phyloP scores from a whole-genome alignment of 2,797 vertebrate species.

The Falco novaeseelandiae region DNA sequence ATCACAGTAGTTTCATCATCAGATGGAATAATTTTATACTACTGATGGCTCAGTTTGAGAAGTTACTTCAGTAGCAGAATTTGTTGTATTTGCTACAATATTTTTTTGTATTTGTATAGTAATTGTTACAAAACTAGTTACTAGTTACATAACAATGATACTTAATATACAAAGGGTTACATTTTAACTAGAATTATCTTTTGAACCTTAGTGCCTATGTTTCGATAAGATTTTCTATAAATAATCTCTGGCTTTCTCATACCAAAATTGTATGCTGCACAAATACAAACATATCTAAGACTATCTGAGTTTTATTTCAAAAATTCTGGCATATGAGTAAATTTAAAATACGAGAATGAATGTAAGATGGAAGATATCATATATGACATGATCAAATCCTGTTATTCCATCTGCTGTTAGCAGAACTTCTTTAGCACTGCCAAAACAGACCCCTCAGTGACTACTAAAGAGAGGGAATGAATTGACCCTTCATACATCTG shows the following conservation, averaged over 20 bases:
- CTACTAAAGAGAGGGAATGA: slow-evolving; percentile 44
- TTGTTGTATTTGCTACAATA: not conserved
- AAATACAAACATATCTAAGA: not conserved
- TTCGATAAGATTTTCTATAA: not conserved
- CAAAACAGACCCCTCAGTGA: slow-evolving; percentile 12
- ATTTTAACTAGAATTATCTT: not conserved
- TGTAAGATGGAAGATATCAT: not conserved
- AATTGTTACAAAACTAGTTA: not conserved
- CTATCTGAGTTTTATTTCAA: not conserved
- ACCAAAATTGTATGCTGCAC: not conserved
- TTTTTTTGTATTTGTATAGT: not conserved
- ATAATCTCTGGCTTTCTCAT: not conserved
- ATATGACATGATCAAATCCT: slow-evolving; percentile 14
- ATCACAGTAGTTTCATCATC: not conserved
- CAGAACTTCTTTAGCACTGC: slow-evolving; percentile 19
- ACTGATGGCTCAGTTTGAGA: not conserved
- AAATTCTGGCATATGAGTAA: not conserved
- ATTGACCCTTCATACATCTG: slow-evolving; percentile 31
- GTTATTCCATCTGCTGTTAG: not conserved
- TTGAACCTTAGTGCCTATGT: not conserved
- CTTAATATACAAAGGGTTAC: not conserved
- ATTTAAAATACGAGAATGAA: not conserved
- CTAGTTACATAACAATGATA: not conserved
- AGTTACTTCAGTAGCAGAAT: not conserved
- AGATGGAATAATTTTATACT: not conserved